Evolutionary conservation across 2,113 vertebrate genomes (phyloP), one percentile per base, ranked within the genome.

Genomic region (Callocephalon fimbriatum): DNA sequence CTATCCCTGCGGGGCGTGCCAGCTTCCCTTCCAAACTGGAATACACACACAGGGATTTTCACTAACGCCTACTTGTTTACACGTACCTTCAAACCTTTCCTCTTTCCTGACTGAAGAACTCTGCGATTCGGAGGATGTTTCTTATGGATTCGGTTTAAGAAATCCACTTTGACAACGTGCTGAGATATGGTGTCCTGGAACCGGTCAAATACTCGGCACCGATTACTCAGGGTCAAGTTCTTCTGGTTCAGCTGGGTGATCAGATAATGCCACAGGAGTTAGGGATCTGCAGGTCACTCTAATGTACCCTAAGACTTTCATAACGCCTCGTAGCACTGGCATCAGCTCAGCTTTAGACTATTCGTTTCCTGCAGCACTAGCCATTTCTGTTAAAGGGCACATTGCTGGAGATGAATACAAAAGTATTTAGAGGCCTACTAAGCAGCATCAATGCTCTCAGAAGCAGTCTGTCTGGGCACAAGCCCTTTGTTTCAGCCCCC

Each of bases 121-220:
- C 98, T 98, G 37, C 98, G 98, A 95, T 99, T 99, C 9, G 99
- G 99, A 32, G 98, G 98, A 70, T 99, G 98, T 71, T 98, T 99
- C 79, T 99, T 99, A 96, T 99, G 99, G 95, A 99, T 99, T 97
- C 99, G 98, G 82, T 99, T 99, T 79, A 99, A 97, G 97, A 99
- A 99, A 98, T 99, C 99, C 96, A 99, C 98, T 98, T 99, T 99
- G 95, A 99, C 99, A 7, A 99, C 99, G 1, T 99, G 99, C 98
- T 99, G 99, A 20, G 99, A 99, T 95, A 99, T 98, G 95, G 99
- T 98, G 97, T 99, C 99, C 98, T 99, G 99, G 97, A 99, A 99
- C 96, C 99, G 99, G 98, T 99, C 99, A 82, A 99, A 99, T 68
- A 99, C 99, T 98, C 99, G 99, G 98, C 99, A 99, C 97, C 99